A percentile compares a stretch with the other conserved stretches of the same genome.
Conservation (phyloP, 2,797 vertebrate genomes). For the Petrocephalus schoutedeni region DNA sequence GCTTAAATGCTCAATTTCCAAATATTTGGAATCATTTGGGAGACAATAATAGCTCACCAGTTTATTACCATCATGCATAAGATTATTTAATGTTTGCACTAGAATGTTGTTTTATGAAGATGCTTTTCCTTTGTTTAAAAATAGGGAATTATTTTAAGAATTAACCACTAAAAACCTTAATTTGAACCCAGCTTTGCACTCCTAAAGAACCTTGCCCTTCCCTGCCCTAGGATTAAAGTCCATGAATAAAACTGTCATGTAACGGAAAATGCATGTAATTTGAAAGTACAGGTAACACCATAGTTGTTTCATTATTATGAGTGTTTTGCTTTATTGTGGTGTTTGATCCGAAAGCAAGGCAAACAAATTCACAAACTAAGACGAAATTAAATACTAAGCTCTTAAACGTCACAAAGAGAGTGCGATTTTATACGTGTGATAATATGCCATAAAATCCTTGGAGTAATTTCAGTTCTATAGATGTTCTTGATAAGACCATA, state of each 20-base stretch:
- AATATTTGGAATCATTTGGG: neutral
- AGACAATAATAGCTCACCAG: neutral
- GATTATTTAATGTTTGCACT: neutral
- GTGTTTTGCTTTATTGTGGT: conserved; percentile 18
- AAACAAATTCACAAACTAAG: neutral
- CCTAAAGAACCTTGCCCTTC: neutral
- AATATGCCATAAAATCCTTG: neutral
- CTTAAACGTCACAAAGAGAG: neutral
- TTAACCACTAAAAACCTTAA: neutral
- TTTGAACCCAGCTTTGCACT: conserved; percentile 9
- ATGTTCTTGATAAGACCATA: conserved; percentile 24
- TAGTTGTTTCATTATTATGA: conserved; percentile 8
- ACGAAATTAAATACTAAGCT: neutral
- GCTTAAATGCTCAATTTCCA: neutral
- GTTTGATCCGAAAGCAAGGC: conserved; percentile 14
- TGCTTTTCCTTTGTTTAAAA: neutral
- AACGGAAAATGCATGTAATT: neutral
- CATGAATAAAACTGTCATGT: neutral
- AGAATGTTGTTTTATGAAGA: neutral
- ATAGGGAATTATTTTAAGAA: neutral
- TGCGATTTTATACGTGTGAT: conserved; percentile 14
- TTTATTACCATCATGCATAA: neutral
- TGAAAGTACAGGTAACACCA: conserved; percentile 5
- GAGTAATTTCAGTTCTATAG: conserved; percentile 34
- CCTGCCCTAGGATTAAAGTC: neutral